These are phyloP conservation scores for Synergus japonicus DNA, from an alignment of 2,888 invertebrate species.

Conservation along the genomic window DNA sequence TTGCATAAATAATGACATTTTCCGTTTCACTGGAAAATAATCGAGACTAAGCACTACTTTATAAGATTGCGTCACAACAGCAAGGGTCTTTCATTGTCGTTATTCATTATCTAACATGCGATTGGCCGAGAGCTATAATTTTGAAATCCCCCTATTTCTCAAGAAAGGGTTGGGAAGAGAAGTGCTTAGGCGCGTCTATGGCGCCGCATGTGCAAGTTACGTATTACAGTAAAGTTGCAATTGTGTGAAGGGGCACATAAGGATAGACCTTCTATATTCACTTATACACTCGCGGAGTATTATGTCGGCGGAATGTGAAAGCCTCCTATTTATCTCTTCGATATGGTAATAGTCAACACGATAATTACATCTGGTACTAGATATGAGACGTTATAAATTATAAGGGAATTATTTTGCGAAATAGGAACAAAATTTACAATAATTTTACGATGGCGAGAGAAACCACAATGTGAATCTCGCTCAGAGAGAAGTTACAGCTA, in stretches of 20 bases:
- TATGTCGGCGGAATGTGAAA: slow-evolving; percentile 55
- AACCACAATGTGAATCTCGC: slow-evolving; percentile 20
- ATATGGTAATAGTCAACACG: slow-evolving; percentile 65
- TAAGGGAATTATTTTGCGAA: slow-evolving; percentile 31
- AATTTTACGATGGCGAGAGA: not conserved
- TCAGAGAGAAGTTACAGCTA: slow-evolving; percentile 29
- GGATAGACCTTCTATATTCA: not conserved
- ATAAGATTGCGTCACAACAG: slow-evolving; percentile 24
- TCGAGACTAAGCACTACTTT: slow-evolving; percentile 34
- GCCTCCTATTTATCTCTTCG: slow-evolving; percentile 66
- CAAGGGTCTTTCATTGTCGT: slow-evolving; percentile 9
- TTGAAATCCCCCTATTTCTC: slow-evolving; percentile 52
- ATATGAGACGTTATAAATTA: slow-evolving; percentile 48
- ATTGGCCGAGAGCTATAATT: slow-evolving; percentile 55
- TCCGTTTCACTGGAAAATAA: not conserved
- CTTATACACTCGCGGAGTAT: not conserved
- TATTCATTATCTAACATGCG: slow-evolving; percentile 54
- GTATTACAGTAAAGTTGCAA: not conserved
- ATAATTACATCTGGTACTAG: slow-evolving; percentile 7
- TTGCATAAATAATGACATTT: not conserved
- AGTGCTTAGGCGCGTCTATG: slow-evolving; percentile 3
- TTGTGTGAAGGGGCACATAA: slow-evolving; percentile 1
- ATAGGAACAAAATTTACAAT: slow-evolving; percentile 21
- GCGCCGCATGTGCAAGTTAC: slow-evolving; percentile 12
- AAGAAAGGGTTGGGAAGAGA: slow-evolving; percentile 48